phyloP scores from a whole-genome alignment of 2,888 invertebrate genomes.

The Callyntrura sp. region DNA sequence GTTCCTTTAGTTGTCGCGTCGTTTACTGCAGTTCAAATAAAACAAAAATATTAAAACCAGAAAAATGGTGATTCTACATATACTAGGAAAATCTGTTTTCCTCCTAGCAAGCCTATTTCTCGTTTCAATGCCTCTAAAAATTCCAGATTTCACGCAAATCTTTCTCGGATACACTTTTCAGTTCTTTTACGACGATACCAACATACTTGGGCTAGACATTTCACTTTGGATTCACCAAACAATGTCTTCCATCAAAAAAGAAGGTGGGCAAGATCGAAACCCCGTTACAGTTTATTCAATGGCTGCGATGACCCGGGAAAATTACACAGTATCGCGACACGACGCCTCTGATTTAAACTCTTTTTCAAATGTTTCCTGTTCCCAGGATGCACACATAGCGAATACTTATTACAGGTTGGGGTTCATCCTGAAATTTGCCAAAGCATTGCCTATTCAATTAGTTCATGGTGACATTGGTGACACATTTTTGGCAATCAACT shows the following conservation, averaged over 20 bases:
- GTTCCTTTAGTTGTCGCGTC: too few relatives aligned
- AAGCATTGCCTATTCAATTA: slow-evolving; percentile 20
- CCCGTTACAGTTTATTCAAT: background rate
- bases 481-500: background rate
- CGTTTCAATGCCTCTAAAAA: background rate
- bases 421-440: slow-evolving; percentile 10
- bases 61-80: too few relatives aligned
- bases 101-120: too few relatives aligned
- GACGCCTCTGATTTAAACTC: background rate
- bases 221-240: background rate
- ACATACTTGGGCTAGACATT: background rate
- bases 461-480: background rate
- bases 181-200: slow-evolving; percentile 30
- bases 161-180: slow-evolving; percentile 9
- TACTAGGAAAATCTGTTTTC: too few relatives aligned
- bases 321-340: background rate
- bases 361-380: background rate
- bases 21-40: too few relatives aligned
- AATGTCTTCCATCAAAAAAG: background rate
- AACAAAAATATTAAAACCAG: too few relatives aligned
- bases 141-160: background rate
- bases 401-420: slow-evolving; percentile 4
- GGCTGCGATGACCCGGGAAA: background rate
- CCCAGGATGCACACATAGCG: background rate
- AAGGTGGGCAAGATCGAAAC: background rate